phyloP scores from a whole-genome alignment of 2,113 vertebrate genomes.

The Neodon shergylaensis region DNA sequence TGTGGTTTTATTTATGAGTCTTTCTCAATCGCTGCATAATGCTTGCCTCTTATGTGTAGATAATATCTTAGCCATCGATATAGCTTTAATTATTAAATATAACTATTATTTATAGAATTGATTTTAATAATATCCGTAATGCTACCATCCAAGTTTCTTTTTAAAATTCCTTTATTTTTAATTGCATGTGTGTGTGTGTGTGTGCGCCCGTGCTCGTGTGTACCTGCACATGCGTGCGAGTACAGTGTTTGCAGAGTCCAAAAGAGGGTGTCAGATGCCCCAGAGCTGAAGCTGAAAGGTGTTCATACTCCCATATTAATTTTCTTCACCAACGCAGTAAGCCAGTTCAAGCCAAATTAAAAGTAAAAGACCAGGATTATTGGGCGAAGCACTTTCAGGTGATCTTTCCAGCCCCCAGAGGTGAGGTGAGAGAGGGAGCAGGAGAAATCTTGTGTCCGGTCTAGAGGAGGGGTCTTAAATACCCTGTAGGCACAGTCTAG shows the following conservation, averaged over 20 bases:
- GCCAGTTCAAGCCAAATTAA: no score
- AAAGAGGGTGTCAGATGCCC: background rate
- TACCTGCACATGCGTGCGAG: rapidly evolving
- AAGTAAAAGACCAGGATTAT: no score
- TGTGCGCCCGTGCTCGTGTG: no score
- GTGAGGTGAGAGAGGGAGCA: no score
- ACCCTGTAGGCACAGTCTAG: no score
- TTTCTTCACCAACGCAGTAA: no score
- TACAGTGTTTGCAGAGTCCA: background rate
- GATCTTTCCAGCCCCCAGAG: no score
- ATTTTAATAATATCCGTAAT: slow-evolving; percentile 5
- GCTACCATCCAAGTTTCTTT: background rate
- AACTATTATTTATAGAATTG: slow-evolving; percentile 31
- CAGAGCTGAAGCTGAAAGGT: background rate
- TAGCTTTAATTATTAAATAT: slow-evolving; percentile 5
- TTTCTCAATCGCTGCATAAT: background rate
- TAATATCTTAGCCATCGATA: background rate
- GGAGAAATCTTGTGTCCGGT: no score
- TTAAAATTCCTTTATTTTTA: background rate
- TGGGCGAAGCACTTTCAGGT: no score
- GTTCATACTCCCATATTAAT: no score
- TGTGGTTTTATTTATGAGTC: background rate
- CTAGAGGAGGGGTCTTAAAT: no score
- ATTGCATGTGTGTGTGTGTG: background rate
- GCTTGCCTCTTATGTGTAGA: background rate